A percentile compares a stretch with the other conserved stretches of the same genome.
Conservation (phyloP, 2,797 vertebrate species). For the Craterocephalus amniculus region DNA sequence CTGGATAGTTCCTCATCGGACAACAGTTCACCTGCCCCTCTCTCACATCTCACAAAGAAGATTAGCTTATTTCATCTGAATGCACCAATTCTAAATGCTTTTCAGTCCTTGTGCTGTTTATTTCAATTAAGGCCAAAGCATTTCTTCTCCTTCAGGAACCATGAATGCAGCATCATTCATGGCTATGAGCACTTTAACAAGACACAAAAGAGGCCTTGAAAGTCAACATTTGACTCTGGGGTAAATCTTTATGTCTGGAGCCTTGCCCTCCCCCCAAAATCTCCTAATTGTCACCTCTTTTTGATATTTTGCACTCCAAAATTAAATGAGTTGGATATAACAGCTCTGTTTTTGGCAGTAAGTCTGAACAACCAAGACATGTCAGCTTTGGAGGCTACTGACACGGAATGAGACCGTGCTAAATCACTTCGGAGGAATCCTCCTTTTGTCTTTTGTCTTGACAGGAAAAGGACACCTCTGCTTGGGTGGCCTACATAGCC, state of each 20-base stretch:
- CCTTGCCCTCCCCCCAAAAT: constrained; percentile 9
- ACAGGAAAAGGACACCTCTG: constrained; percentile 35
- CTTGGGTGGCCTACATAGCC: constrained; percentile 60
- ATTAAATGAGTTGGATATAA: constrained; percentile 89
- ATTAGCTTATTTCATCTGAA: constrained; percentile 72
- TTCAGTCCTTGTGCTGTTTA: constrained; percentile 55
- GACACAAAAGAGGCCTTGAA: constrained; percentile 48
- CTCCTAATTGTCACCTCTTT: constrained; percentile 64
- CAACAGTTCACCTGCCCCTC: constrained; percentile 64
- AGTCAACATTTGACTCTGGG: constrained; percentile 62
- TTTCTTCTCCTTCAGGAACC: constrained; percentile 60
- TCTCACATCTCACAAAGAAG: constrained; percentile 43
- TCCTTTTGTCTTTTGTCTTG: constrained; percentile 50
- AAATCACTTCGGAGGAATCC: constrained; percentile 79
- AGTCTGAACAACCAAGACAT: constrained; percentile 84
- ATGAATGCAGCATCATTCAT: constrained; percentile 73
- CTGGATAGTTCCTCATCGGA: constrained; percentile 72
- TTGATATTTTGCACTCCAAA: constrained; percentile 61
- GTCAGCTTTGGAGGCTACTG: constrained; percentile 87
- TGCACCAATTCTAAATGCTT: constrained; percentile 60
- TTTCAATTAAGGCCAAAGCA: constrained; percentile 67
- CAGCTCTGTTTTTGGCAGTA: constrained; percentile 82
- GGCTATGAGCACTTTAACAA: constrained; percentile 56
- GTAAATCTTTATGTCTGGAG: constrained; percentile 38
- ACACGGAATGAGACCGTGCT: constrained; percentile 85